phyloP scores from a whole-genome alignment of 2,113 vertebrate genomes.

The Gadus chalcogrammus region DNA sequence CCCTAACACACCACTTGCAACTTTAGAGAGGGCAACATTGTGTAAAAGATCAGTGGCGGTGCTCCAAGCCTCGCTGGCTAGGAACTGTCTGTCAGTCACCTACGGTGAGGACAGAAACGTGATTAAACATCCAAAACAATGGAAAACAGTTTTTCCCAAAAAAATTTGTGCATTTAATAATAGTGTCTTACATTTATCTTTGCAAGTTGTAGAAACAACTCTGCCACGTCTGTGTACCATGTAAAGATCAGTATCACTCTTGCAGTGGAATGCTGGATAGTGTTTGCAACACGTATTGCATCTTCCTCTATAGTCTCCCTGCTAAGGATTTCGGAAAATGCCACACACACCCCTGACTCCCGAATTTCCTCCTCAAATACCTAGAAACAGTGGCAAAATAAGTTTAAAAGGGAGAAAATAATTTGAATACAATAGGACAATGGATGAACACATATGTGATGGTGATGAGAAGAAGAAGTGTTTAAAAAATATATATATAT shows the following conservation, averaged over 20 bases:
- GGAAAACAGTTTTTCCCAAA: neutral
- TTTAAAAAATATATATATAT: too few species aligned
- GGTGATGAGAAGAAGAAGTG: too few species aligned
- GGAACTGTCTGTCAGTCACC: constrained; percentile 66
- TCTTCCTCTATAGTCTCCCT: constrained; percentile 58
- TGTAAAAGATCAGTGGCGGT: constrained; percentile 54
- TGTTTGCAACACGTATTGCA: constrained; percentile 48
- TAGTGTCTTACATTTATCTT: constrained; percentile 58
- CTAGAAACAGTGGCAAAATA: constrained; percentile 29
- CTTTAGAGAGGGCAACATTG: constrained; percentile 43
- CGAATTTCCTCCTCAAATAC: constrained; percentile 62
- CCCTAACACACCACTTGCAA: constrained; percentile 68
- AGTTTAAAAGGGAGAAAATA: too few species aligned
- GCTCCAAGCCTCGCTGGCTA: constrained; percentile 73
- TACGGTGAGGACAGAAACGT: constrained; percentile 2
- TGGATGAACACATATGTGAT: too few species aligned
- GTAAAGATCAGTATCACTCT: constrained; percentile 69
- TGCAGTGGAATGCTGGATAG: constrained; percentile 62
- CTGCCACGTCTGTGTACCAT: constrained; percentile 66
- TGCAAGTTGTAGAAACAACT: constrained; percentile 61
- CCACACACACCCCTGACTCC: constrained; percentile 63
- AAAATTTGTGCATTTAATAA: neutral
- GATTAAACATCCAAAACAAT: too few species aligned
- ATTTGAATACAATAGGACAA: too few species aligned
- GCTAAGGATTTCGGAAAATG: constrained; percentile 64